Evolutionary conservation across 2,888 invertebrate genomes (phyloP), one percentile per base, ranked within the genome.

Genomic region (Meandrusa payeni): DNA sequence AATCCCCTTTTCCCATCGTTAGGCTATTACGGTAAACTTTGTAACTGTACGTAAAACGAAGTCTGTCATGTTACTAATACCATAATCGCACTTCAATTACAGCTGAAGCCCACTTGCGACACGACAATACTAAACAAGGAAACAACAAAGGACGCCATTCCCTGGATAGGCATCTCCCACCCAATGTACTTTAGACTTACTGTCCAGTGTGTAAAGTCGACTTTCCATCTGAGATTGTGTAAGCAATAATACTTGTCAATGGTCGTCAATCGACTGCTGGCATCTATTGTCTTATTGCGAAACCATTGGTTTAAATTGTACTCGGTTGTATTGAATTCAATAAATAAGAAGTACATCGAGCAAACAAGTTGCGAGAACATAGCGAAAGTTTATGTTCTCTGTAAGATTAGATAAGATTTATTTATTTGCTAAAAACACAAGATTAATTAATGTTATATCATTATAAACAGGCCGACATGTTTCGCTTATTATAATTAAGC

Each of bases 231-330:
- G 1, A 15, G 1, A 26, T 9, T 7, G 2, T 26, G 17, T 10
- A 32, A 13, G 11, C 12, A 38, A 29, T 17, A 26, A 13, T 20
- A 22, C 19, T 27, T 20, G 4, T 41, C 33, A n/a, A 34, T 27
- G 15, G 17, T 13, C 15, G 31, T 40, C 26, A 41, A 10, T 28
- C 20, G 20, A 41, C 13, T 27, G 27, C 20, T 37, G 26, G 5
- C 26, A 26, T 41, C 34, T 28, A 28, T 26, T 32, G 20, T 41
- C 9, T 31, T 20, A 13, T 34, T 22, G 27, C 15, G 5, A 15
- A 41, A 41, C 41, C n/a, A n/a, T 41, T 10, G 9, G 9, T 33
- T 41, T 15, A 27, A 5, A 27, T 34, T 33, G 26, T 12, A 29
- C 2, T 15, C 19, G n/a, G 20, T 34, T 33, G 26, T 12, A 29